Evolutionary conservation across 2,113 vertebrate genomes (phyloP).

Genomic region (Hippocampus abdominalis): DNA sequence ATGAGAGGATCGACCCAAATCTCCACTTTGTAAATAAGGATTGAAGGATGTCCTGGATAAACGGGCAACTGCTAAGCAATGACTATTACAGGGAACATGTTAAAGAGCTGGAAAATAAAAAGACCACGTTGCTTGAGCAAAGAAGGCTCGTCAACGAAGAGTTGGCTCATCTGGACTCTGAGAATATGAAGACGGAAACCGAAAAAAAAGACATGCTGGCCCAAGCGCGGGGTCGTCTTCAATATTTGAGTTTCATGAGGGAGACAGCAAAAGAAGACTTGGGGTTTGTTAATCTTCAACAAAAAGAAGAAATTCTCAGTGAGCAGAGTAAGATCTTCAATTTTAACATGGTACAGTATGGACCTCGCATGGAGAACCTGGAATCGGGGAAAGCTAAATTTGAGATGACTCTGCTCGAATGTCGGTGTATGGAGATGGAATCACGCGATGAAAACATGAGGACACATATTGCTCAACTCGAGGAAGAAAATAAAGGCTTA

Average conservation of each 20-base stretch:
- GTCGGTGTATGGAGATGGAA: constrained; percentile 7
- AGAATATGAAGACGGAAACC: neutral
- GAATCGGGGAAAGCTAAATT: neutral
- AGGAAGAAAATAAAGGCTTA: neutral
- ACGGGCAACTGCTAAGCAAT: neutral
- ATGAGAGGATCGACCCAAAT: neutral
- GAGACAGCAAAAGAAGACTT: neutral
- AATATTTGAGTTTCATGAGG: neutral
- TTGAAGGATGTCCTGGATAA: constrained; percentile 8
- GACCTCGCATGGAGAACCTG: neutral
- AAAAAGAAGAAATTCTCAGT: constrained; percentile 6
- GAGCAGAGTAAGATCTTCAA: constrained; percentile 3
- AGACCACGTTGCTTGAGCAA: neutral
- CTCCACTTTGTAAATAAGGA: neutral
- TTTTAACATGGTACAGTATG: neutral
- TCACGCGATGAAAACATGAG: neutral
- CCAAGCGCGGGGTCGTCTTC: neutral
- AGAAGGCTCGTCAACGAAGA: neutral
- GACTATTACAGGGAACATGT: neutral
- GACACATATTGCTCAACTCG: neutral
- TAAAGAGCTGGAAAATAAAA: constrained; percentile 4
- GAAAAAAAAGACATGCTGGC: neutral
- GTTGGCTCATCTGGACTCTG: constrained; percentile 1
- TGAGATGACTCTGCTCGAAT: constrained; percentile 1
- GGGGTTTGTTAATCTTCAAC: neutral